phyloP scores from a whole-genome alignment of 2,888 invertebrate genomes.

The Ephialtes manifestator region DNA sequence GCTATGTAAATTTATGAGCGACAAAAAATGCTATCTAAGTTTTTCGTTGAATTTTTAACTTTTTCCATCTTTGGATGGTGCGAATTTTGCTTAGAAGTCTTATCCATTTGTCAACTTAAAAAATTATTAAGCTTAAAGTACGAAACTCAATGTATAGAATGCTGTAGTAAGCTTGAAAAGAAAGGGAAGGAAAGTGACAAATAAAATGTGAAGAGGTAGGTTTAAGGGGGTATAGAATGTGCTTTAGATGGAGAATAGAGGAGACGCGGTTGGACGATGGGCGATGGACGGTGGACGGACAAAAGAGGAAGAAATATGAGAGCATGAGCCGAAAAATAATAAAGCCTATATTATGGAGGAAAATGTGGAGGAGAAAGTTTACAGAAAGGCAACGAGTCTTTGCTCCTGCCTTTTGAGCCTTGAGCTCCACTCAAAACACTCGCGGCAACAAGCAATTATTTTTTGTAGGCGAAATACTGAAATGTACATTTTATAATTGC shows the following conservation, averaged over 20 bases:
- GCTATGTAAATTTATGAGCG: not conserved
- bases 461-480: not conserved
- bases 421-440: not conserved
- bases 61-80: too few species aligned
- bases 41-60: not conserved
- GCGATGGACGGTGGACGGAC: not conserved
- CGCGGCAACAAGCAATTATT: conserved; percentile 3
- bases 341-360: not conserved
- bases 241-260: not conserved
- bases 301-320: not conserved
- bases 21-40: not conserved
- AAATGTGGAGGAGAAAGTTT: not conserved
- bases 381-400: too few species aligned
- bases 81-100: too few species aligned
- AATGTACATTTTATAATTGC: conserved; percentile 1
- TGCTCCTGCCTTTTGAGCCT: not conserved
- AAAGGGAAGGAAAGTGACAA: too few species aligned
- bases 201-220: too few species aligned
- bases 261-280: not conserved
- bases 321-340: conserved; percentile 1
- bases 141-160: too few species aligned
- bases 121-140: too few species aligned
- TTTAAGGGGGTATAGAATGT: too few species aligned
- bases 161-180: too few species aligned
- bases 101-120: too few species aligned